These are phyloP conservation scores for Torymus auratus DNA, from an alignment of 2,888 invertebrate species.

Conservation along the genomic window DNA sequence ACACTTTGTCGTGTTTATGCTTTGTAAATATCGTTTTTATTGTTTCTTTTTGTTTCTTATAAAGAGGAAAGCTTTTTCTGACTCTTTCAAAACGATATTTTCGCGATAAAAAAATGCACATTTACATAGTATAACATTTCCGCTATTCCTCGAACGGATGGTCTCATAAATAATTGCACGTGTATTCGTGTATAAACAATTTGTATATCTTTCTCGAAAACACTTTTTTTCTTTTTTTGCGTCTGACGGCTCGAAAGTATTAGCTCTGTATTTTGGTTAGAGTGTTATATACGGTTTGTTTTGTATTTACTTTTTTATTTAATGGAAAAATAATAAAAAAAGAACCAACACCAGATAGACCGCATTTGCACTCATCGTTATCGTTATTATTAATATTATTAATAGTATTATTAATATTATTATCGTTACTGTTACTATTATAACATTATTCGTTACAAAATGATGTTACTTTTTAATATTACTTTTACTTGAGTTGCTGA, in stretches of 20 bases:
- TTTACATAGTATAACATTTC: conserved; percentile 28
- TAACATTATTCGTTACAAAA: conserved; percentile 21
- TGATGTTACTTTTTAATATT: conserved; percentile 24
- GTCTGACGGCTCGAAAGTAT: conserved; percentile 61
- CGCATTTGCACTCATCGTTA: conserved; percentile 48
- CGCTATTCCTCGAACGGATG: background rate
- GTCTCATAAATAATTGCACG: conserved; percentile 17
- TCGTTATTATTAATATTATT: conserved; percentile 36
- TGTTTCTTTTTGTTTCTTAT: conserved; percentile 22
- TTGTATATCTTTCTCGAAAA: conserved; percentile 14
- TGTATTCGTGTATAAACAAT: background rate
- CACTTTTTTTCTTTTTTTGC: conserved; percentile 26
- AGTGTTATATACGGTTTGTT: conserved; percentile 67
- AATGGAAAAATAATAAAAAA: conserved; percentile 63
- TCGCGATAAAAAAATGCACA: conserved; percentile 37
- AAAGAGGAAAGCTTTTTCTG: background rate
- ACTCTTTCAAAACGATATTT: conserved; percentile 38
- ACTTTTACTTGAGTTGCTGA: conserved; percentile 26
- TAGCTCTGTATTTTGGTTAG: conserved; percentile 69
- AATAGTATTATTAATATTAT: conserved; percentile 30
- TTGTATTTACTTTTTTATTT: conserved; percentile 61
- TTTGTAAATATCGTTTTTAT: conserved; percentile 26
- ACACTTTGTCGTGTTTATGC: conserved; percentile 25
- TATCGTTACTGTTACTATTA: conserved; percentile 22
- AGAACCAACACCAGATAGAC: conserved; percentile 57